Evolutionary conservation across 2,888 invertebrate species (phyloP), one percentile per base, ranked within the genome.

Genomic region (Drosophila mulleri): DNA sequence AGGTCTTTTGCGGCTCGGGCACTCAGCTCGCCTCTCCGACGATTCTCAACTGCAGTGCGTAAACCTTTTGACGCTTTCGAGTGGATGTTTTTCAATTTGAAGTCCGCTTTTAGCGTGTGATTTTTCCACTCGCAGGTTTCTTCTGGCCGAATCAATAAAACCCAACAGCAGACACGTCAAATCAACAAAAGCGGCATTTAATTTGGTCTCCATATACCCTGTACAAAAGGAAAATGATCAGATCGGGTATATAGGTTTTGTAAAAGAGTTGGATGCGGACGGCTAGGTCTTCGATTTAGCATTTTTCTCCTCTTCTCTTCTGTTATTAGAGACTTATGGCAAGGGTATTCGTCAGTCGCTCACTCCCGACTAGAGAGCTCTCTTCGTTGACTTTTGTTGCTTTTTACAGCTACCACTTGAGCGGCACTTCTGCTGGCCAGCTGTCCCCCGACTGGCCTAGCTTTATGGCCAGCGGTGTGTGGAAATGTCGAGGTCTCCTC

Each of bases 181-280:
- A 72, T 80, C 77, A 66, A 77, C 66, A 72, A 80, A 78, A 80
- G 69, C 78, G 69, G 65, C 77, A 69, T 80, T 78, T 80, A 69
- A 72, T 53, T 66, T 57, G 48, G n/a, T 5, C 29, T 29, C 5
- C 6, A 29, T 2, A 50, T 18, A 32, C 48, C 32, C 48, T 50
- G 29, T n/a, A 48, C 2, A 1, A 16, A 26, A 5, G 5, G 26
- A 9, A 9, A 29, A 5, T 4, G 5, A 1, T 1, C 2, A 11
- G 5, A 0, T 3, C 4, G 47, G 18, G 48, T 12, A 50, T 50
- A 32, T 39, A 32, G 32, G 32, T 32, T 32, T 11, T 11, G 32
- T 32, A 9, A 32, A 26, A 26, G 23, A 23, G 23, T 2, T 23
- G 23, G 26, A 26, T 26, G 26, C 6, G 26, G 26, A 26, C 26